These are phyloP conservation scores for Pterocles burchelli DNA, from an alignment of 2,113 vertebrate genomes.

Conservation along the genomic window DNA sequence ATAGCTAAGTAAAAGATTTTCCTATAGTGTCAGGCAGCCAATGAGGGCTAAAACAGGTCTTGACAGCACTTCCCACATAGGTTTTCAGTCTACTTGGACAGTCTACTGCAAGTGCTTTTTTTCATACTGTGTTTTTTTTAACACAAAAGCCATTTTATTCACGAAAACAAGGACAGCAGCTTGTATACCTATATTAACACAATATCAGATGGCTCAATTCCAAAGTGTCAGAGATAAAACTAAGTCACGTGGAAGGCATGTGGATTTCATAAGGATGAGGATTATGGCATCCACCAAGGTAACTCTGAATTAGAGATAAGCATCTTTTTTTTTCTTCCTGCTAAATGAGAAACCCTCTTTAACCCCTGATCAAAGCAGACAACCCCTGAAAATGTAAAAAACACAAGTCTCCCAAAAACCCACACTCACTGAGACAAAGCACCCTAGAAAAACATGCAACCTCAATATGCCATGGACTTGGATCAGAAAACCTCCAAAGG, in stretches of 20 bases:
- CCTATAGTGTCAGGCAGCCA: neutral
- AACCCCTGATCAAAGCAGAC: neutral
- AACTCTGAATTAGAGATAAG: neutral
- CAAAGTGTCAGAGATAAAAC: neutral
- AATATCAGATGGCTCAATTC: neutral
- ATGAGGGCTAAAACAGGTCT: neutral
- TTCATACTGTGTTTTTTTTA: neutral
- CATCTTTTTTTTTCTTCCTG: neutral
- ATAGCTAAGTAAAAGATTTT: neutral
- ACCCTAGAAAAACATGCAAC: neutral
- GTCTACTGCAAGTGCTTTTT: neutral
- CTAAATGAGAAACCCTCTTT: neutral
- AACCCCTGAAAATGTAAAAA: neutral
- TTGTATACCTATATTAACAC: neutral
- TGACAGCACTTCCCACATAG: neutral
- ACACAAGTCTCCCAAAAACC: accelerated
- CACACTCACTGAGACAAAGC: neutral
- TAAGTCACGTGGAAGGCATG: neutral
- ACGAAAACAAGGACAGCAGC: neutral
- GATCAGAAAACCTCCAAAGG: neutral
- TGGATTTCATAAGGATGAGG: neutral
- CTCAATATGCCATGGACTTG: neutral
- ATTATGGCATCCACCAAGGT: neutral
- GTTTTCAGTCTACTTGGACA: neutral
- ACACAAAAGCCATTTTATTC: neutral